Evolutionary conservation across 1,140 invertebrate species (phyloP), one percentile per base, ranked within the genome.

Genomic region (Eriocheir sinensis): DNA sequence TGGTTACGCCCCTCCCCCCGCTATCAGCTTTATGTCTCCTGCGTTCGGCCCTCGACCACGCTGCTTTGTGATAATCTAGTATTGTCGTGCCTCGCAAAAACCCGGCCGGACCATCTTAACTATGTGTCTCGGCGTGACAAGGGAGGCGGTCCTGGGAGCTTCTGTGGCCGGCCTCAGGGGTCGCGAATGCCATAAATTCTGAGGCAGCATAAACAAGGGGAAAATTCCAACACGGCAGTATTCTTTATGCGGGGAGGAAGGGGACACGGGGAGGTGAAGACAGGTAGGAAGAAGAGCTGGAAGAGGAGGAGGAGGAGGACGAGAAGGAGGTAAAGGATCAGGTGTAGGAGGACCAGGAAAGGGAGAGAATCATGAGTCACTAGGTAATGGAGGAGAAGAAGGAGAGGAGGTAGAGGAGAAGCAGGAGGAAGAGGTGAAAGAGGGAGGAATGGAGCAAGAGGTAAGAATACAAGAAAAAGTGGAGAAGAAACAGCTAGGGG

Each of bases 51-150:
- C 60, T 72, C 60, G 60, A 27, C 30, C 36, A 40, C 89, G 60
- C 48, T 90, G 60, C 89, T 90, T 60, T 90, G 48, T 90, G 48
- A 90, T 90, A 40, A 90, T 90, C 89, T 17, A 72, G 89, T 36
- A 41, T n/a, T 90, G 48, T 90, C 44, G 30, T 32, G 89, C 48
- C 4, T 15, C 9, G 53, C 89, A 90, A 90, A 90, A 90, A 90
- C 1, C 60, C 38, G 81, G 44, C 34, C 36, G 89, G 48, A 36
- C 53, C 53, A 72, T 89, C 48, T 90, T 36, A 60, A 90, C 30
- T 90, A 90, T 90, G 89, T 72, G 89, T 32, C 41, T 8, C 40
- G 34, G 34, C 41, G 41, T 89, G 88, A 89, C 88, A 53, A 48
- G 88, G 40, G 30, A 27, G n/a, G 88, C 41, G 8, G 38, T 3